Percentiles rank a stretch among this genome's conserved stretches.
Evolutionary conservation across 2,113 vertebrate species (phyloP).

Genomic region (Proteles cristata): DNA sequence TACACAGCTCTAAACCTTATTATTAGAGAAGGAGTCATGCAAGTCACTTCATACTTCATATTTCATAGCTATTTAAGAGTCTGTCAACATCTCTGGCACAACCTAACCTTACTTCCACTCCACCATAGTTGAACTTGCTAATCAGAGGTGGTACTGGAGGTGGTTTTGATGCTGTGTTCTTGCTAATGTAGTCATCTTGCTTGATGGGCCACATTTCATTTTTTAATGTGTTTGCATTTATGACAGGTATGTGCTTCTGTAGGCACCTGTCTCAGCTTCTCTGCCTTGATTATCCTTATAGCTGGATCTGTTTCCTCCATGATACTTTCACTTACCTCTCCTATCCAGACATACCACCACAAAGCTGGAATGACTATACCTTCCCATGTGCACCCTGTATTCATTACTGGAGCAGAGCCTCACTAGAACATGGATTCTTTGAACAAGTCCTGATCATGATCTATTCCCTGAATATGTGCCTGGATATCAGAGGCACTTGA

Average conservation of each 20-base stretch:
- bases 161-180: neutral
- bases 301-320: neutral
- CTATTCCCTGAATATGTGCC: neutral
- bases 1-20: conserved; percentile 35
- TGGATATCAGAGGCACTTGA: neutral
- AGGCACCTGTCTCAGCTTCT: neutral
- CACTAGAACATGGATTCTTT: neutral
- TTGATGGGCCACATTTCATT: neutral
- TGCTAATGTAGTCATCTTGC: neutral
- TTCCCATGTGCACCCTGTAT: neutral
- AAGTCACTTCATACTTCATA: neutral
- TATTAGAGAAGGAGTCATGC: conserved; percentile 35
- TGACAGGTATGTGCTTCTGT: neutral
- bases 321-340: neutral
- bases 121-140: neutral
- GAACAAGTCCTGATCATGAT: neutral
- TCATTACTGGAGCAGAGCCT: neutral
- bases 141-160: neutral
- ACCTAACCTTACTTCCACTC: conserved; percentile 19
- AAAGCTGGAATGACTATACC: neutral
- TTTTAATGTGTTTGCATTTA: neutral
- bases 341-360: neutral
- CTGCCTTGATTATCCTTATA: neutral
- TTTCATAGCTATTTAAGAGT: neutral
- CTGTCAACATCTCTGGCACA: conserved; percentile 44